phyloP scores from a whole-genome alignment of 2,888 invertebrate species.

The Zaprionus bogoriensis region DNA sequence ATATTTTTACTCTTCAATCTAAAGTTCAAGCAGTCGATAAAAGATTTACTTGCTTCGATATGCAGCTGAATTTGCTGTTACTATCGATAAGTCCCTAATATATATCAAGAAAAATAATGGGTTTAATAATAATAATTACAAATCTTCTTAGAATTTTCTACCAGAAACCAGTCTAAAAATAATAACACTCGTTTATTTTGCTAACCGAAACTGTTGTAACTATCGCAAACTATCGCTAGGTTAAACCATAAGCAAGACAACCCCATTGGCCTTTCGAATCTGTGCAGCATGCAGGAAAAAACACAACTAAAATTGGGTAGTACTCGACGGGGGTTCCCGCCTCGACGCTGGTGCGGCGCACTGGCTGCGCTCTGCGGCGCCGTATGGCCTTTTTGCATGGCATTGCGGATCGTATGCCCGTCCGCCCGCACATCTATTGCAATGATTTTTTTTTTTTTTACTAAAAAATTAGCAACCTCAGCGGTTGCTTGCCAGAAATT shows the following conservation, averaged over 20 bases:
- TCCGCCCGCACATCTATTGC: too few relatives aligned
- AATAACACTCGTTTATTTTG: too few relatives aligned
- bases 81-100: too few relatives aligned
- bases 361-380: neutral
- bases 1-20: too few relatives aligned
- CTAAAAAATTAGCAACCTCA: conserved; percentile 74
- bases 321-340: conserved; percentile 35
- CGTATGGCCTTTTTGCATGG: conserved; percentile 39
- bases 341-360: conserved; percentile 21
- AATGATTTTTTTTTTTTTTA: too few relatives aligned
- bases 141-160: too few relatives aligned
- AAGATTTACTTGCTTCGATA: too few relatives aligned
- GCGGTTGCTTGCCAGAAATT: conserved; percentile 66
- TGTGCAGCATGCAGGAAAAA: neutral
- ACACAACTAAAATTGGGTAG: conserved; percentile 36
- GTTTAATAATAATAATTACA: too few relatives aligned
- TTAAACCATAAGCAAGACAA: neutral
- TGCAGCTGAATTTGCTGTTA: neutral
- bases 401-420: conserved; percentile 24
- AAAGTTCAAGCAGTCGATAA: too few relatives aligned
- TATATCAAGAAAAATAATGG: too few relatives aligned
- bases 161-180: too few relatives aligned
- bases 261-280: neutral
- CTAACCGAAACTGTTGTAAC: too few relatives aligned
- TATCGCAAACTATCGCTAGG: neutral